phyloP scores from a whole-genome alignment of 2,888 invertebrate genomes.

The Clepsis dumicolana region DNA sequence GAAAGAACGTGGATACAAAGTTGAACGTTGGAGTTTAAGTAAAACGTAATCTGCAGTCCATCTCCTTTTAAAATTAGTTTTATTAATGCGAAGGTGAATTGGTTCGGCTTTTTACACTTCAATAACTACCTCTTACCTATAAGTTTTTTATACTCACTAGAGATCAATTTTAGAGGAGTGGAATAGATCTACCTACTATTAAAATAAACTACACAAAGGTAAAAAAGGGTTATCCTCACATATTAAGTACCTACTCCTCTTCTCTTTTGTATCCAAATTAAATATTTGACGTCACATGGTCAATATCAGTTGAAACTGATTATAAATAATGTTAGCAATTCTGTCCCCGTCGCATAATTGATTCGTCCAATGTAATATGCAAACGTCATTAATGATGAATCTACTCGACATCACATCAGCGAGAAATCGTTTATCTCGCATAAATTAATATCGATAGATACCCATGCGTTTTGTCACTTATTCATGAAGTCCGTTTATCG shows the following conservation, averaged over 20 bases:
- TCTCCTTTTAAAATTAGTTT: neutral
- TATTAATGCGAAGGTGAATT: neutral
- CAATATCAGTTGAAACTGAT: neutral
- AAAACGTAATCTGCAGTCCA: neutral
- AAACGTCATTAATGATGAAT: neutral
- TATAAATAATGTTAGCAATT: neutral
- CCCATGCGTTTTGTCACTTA: neutral
- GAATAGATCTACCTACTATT: too few relatives aligned
- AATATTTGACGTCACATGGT: neutral
- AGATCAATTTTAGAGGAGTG: too few relatives aligned
- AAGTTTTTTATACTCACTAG: too few relatives aligned
- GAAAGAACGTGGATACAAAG: neutral
- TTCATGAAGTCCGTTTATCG: neutral
- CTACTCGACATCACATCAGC: neutral
- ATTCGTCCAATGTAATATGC: constrained; percentile 2
- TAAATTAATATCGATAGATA: neutral
- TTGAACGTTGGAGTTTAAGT: neutral
- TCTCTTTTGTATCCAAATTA: too few relatives aligned
- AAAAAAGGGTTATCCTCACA: too few relatives aligned
- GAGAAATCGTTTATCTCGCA: neutral
- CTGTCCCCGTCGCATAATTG: neutral
- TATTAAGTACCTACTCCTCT: too few relatives aligned
- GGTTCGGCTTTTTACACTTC: too few relatives aligned
- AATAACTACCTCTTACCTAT: too few relatives aligned
- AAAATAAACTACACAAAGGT: too few relatives aligned